Conservation (phyloP, 2,113 vertebrate species). For the Tonatia bakeri region DNA sequence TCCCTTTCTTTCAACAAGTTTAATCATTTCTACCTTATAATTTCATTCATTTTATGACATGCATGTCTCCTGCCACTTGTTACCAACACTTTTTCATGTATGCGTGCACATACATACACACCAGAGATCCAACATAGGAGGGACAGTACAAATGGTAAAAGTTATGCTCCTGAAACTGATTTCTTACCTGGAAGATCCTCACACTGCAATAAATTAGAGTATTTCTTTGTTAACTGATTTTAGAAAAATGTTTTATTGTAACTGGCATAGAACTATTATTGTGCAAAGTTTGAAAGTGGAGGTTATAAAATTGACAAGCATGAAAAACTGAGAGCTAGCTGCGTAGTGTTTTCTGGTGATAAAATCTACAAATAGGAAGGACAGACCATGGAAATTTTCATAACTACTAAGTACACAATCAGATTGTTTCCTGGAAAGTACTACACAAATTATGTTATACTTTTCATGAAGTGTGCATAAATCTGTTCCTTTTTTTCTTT, state of each 20-base stretch:
- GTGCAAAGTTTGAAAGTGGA: neutral
- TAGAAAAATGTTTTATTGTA: neutral
- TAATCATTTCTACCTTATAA: neutral
- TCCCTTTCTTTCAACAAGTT: neutral
- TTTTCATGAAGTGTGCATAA: neutral
- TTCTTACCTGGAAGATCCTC: neutral
- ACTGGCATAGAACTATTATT: neutral
- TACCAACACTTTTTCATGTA: neutral
- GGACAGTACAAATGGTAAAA: neutral
- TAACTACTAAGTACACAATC: neutral
- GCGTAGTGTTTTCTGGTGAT: neutral
- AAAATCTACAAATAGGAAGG: neutral
- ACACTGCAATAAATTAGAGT: neutral
- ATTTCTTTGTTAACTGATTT: neutral
- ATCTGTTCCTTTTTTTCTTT: neutral
- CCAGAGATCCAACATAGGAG: neutral
- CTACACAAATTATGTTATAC: neutral
- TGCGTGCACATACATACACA: neutral
- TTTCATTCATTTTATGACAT: neutral
- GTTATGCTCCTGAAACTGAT: neutral
- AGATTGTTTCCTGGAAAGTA: neutral
- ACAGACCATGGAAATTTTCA: neutral
- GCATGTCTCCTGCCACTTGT: neutral
- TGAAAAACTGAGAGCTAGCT: neutral
- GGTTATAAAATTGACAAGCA: neutral